Evolutionary conservation across 2,113 vertebrate species (phyloP).

Genomic region (Haliaeetus leucogaster): DNA sequence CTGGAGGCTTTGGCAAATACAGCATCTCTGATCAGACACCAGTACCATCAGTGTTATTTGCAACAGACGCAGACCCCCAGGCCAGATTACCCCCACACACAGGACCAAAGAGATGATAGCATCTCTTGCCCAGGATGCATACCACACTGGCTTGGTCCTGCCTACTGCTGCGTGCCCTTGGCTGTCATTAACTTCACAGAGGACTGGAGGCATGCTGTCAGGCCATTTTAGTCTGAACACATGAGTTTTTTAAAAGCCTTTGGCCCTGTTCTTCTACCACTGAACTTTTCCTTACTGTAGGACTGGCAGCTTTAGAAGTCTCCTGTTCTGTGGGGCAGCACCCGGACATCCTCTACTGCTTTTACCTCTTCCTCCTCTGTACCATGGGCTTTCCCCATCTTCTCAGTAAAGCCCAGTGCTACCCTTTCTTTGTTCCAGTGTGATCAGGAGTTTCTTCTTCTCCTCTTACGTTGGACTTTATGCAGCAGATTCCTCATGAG

Average conservation of each 20-base stretch:
- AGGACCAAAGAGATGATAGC: background rate
- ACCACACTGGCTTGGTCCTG: background rate
- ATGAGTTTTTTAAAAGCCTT: background rate
- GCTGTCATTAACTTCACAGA: background rate
- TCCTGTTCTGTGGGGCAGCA: background rate
- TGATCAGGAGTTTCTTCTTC: background rate
- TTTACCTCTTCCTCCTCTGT: background rate
- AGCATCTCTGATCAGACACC: background rate
- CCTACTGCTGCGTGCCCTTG: rapidly evolving
- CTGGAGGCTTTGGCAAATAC: background rate
- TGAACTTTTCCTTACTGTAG: background rate
- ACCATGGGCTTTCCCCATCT: background rate
- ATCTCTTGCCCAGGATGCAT: background rate
- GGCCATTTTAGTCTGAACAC: background rate
- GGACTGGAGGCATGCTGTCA: rapidly evolving
- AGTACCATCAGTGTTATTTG: background rate
- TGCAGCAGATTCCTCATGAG: background rate
- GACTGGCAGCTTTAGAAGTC: background rate
- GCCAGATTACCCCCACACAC: too few relatives aligned
- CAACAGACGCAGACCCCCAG: background rate
- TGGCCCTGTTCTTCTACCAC: background rate
- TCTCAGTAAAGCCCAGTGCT: background rate
- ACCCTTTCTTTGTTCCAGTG: background rate
- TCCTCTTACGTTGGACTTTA: background rate
- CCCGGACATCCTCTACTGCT: background rate